A percentile compares a stretch with the other conserved stretches of the same genome.
Evolutionary conservation across 2,113 vertebrate species (phyloP).

Genomic region (Oncorhynchus nerka): DNA sequence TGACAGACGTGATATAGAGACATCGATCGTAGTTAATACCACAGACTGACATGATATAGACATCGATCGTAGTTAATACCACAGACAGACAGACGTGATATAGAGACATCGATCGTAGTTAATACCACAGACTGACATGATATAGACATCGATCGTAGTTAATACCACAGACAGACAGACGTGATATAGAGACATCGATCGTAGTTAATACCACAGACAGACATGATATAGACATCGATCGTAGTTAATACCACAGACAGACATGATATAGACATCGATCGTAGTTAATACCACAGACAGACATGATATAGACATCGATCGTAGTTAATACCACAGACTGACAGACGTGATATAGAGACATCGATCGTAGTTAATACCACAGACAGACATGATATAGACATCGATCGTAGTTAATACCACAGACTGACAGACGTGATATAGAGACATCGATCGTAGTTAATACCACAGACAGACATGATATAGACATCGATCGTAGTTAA

Average conservation of each 20-base stretch:
- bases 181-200: constrained; percentile 50
- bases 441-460: constrained; percentile 62
- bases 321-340: constrained; percentile 44
- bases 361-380: constrained; percentile 56
- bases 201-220: constrained; percentile 43
- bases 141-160: constrained; percentile 62
- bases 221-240: constrained; percentile 46
- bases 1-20: constrained; percentile 41
- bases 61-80: constrained; percentile 59
- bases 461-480: constrained; percentile 3
- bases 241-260: constrained; percentile 43
- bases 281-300: constrained; percentile 43
- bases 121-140: not conserved
- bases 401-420: constrained; percentile 56
- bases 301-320: constrained; percentile 45
- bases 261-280: constrained; percentile 45
- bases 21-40: constrained; percentile 59
- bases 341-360: constrained; percentile 32
- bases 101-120: constrained; percentile 62
- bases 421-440: not conserved
- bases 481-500: constrained; percentile 60
- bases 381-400: constrained; percentile 23
- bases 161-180: no score
- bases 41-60: constrained; percentile 13
- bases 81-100: no score